These are phyloP conservation scores for Trematomus loennbergii DNA, from an alignment of 2,113 vertebrate genomes.

Conservation along the genomic window DNA sequence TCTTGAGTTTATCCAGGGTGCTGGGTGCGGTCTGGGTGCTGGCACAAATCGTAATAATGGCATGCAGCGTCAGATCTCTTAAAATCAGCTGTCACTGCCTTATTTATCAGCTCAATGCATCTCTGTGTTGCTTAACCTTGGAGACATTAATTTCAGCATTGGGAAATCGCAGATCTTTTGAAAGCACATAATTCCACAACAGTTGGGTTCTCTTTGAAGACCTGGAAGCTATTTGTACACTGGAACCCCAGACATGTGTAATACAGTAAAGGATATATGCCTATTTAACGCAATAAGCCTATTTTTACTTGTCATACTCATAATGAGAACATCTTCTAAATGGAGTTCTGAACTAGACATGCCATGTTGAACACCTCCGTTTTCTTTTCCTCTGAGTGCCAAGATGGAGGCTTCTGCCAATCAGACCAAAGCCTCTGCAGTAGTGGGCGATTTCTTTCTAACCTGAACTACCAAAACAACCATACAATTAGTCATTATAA, in stretches of 20 bases:
- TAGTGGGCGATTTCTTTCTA: constrained; percentile 1
- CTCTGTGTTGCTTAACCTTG: neutral
- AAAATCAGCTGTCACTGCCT: constrained; percentile 20
- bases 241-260: no score
- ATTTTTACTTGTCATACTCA: no score
- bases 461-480: neutral
- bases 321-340: neutral
- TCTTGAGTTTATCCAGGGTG: constrained; percentile 34
- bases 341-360: neutral
- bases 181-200: no score
- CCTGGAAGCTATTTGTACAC: no score
- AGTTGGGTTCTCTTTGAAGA: no score
- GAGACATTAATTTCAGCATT: constrained; percentile 25
- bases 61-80: constrained; percentile 25
- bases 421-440: neutral
- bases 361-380: neutral
- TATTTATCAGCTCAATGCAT: constrained; percentile 16
- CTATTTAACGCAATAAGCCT: no score
- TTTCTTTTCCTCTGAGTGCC: neutral
- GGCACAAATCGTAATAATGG: constrained; percentile 43
- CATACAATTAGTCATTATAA: neutral
- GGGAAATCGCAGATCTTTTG: no score
- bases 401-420: neutral
- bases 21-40: constrained; percentile 45
- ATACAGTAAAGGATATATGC: no score